phyloP scores from a whole-genome alignment of 2,797 vertebrate genomes.

The Leontopithecus rosalia region DNA sequence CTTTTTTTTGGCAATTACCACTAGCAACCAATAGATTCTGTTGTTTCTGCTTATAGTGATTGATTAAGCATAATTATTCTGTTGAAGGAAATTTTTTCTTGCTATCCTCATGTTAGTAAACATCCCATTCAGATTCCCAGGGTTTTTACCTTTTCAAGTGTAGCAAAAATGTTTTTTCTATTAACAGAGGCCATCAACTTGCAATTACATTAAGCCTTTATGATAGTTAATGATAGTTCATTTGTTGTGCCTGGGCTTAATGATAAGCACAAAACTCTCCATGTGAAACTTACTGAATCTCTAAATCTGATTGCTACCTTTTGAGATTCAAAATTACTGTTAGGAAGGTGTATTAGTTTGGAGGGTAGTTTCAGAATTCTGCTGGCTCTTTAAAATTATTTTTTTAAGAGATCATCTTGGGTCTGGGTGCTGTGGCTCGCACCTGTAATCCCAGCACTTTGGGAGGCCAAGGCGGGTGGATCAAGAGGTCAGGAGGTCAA shows the following conservation, averaged over 20 bases:
- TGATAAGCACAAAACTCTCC: not conserved
- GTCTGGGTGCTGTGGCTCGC: too few species aligned
- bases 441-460: too few species aligned
- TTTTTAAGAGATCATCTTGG: not conserved
- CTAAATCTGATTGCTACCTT: not conserved
- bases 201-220: slow-evolving; percentile 33
- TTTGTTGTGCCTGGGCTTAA: slow-evolving; percentile 7
- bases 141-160: slow-evolving; percentile 17
- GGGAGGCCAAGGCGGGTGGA: too few species aligned
- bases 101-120: not conserved
- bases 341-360: not conserved
- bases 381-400: not conserved
- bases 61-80: not conserved
- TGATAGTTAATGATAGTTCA: slow-evolving; percentile 19
- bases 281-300: not conserved
- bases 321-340: not conserved
- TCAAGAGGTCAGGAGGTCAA: too few species aligned
- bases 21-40: not conserved
- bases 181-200: slow-evolving; percentile 25
- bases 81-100: not conserved
- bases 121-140: not conserved
- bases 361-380: slow-evolving; percentile 23
- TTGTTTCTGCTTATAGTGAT: not conserved
- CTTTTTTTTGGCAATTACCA: not conserved
- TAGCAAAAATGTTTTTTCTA: not conserved